These are phyloP conservation scores for Kradibia gibbosae DNA, from an alignment of 1,140 invertebrate species.

Conservation along the genomic window DNA sequence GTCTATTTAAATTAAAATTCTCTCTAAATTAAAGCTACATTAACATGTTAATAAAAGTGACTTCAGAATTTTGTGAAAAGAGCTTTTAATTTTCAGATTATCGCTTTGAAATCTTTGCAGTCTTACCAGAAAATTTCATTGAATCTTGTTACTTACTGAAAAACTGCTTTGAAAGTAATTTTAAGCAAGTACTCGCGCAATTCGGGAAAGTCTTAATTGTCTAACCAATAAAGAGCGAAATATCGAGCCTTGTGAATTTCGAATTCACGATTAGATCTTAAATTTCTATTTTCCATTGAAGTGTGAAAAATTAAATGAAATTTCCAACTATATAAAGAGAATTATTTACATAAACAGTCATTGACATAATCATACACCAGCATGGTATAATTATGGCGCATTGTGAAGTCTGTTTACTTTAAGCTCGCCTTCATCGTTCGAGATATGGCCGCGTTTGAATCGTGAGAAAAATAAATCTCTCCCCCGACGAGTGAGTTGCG, in stretches of 20 bases:
- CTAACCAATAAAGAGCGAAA: background rate
- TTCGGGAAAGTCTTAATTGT: background rate
- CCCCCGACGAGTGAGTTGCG: background rate
- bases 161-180: background rate
- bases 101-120: background rate
- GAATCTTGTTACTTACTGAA: background rate
- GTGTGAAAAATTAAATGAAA: background rate
- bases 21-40: no score
- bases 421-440: background rate
- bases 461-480: constrained; percentile 37
- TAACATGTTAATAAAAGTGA: no score
- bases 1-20: no score
- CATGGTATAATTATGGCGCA: constrained; percentile 27
- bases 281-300: background rate
- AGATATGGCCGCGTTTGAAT: constrained; percentile 7
- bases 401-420: constrained; percentile 37
- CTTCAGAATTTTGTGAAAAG: no score
- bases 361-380: constrained; percentile 23
- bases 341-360: constrained; percentile 26
- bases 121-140: background rate
- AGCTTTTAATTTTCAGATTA: background rate
- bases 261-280: background rate
- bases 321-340: background rate
- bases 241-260: background rate
- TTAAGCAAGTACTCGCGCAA: background rate